These are phyloP conservation scores for Pseudopodoces humilis DNA, from an alignment of 2,113 vertebrate species.

Conservation along the genomic window DNA sequence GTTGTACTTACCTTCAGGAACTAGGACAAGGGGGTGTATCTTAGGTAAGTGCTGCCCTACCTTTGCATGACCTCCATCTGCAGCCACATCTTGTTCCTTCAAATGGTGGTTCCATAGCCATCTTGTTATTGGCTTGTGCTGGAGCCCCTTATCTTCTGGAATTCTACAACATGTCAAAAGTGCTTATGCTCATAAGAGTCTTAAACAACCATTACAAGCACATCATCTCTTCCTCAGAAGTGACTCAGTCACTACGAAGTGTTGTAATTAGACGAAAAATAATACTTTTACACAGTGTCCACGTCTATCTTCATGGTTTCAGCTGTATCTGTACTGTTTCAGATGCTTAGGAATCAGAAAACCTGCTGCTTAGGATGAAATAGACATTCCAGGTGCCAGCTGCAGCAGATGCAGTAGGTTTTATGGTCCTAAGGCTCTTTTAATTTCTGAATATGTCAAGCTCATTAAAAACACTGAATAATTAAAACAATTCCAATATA, in stretches of 20 bases:
- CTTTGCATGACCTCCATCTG: not conserved
- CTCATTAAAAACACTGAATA: slow-evolving; percentile 33
- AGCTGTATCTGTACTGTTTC: not conserved
- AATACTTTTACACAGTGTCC: not conserved
- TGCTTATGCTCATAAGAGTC: not conserved
- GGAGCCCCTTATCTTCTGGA: not conserved
- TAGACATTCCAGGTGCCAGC: not conserved
- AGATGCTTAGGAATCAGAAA: not conserved
- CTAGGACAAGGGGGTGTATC: not conserved
- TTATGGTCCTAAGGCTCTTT: not conserved
- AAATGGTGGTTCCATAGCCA: fast-evolving
- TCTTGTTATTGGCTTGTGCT: not conserved
- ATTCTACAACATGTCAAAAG: not conserved
- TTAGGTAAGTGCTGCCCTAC: not conserved
- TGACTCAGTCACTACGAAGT: not conserved
- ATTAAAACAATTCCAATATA: not conserved
- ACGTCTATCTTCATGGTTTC: not conserved
- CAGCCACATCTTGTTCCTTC: not conserved
- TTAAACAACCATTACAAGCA: not conserved
- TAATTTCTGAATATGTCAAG: slow-evolving; percentile 22
- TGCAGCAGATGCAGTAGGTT: not conserved
- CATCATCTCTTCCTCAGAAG: not conserved
- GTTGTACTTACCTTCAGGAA: not conserved
- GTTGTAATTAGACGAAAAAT: not conserved
- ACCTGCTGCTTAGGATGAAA: not conserved